A percentile compares a stretch with the other conserved stretches of the same genome.
Conservation (phyloP, 30 jellyfish, hydroid and myxozoan genomes). For the Hydra vulgaris region DNA sequence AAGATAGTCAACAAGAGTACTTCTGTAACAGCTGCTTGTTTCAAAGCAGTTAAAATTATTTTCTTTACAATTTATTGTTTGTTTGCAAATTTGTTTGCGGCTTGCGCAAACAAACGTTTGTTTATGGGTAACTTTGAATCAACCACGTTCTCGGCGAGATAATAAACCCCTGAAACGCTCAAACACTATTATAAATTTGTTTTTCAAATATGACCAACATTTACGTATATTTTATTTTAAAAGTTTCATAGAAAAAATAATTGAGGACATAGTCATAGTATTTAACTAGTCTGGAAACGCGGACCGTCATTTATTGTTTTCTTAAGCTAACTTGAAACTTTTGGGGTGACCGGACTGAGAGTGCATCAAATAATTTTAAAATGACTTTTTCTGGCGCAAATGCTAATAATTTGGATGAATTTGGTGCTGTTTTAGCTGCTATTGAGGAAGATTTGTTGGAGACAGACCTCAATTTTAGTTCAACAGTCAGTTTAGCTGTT, state of each 20-base stretch:
- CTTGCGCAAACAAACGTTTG: not conserved
- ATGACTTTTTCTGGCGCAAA: not conserved
- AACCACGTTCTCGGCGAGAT: not conserved
- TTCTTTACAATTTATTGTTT: not conserved
- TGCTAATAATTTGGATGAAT: not conserved
- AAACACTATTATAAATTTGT: no score
- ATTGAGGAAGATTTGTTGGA: not conserved
- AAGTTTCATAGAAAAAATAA: no score
- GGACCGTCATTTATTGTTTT: not conserved
- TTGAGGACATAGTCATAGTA: not conserved
- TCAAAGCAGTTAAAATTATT: not conserved
- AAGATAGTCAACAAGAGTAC: not conserved
- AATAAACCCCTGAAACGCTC: not conserved
- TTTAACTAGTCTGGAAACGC: not conserved
- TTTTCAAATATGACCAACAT: no score
- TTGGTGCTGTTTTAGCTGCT: not conserved
- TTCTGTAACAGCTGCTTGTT: not conserved
- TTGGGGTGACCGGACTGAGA: not conserved
- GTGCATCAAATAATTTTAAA: not conserved
- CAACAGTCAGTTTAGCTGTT: not conserved
- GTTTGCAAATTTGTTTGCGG: not conserved
- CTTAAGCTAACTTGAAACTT: not conserved
- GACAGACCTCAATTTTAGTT: not conserved
- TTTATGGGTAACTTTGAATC: not conserved
- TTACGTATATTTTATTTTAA: no score